Base-by-base conservation (phyloP, 2,113 vertebrate species). In the Martes martes region DNA sequence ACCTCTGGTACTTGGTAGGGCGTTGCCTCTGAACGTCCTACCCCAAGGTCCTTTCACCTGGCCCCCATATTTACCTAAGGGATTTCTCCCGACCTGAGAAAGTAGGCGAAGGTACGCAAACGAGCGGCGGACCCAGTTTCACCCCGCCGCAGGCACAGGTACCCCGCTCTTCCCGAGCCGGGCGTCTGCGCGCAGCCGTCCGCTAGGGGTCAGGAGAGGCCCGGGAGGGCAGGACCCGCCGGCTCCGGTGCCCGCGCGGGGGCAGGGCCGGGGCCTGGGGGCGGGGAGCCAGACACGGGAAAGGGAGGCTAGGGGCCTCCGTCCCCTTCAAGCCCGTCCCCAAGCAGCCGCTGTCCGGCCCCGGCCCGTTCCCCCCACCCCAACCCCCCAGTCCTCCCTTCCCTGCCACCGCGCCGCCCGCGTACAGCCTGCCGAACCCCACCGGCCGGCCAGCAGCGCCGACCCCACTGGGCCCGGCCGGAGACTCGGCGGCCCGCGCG, bases 171-270 rank as follows among this genome's bases (percentile, higher is more conserved):
- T 19, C 36, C 74, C 7, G 55, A 2, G 59, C 33, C 21, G 3
- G 45, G 47, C 15, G 33, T 2, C n/a, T 1, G 26, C 67, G 59
- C 50, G 19, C 45, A 47, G 95, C 61, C 78, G 4, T n/a, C 91
- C 94, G 5, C 93, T 88, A 79, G 93, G 89, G 89, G 94, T 96
- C 96, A 87, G 92, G 79, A 87, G 55, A 88, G 86, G 86, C 23
- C 50, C 39, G 26, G 36, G 65, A 21, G 85, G 80, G 67, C 88
- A n/a, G 59, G 84, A 11, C 67, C 36, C 13, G 24, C 19, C 11
- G 26, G 23, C n/a, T 28, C 9, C 7, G 18, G 71, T 2, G 87
- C 26, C 33, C 3, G 23, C n/a, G 42, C 14, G 47, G 73, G 63
- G 52, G 36, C 50, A 4, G 74, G 36, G 16, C 7, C 61, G 5